phyloP scores from a whole-genome alignment of 2,797 vertebrate genomes.

The Morus bassanus region DNA sequence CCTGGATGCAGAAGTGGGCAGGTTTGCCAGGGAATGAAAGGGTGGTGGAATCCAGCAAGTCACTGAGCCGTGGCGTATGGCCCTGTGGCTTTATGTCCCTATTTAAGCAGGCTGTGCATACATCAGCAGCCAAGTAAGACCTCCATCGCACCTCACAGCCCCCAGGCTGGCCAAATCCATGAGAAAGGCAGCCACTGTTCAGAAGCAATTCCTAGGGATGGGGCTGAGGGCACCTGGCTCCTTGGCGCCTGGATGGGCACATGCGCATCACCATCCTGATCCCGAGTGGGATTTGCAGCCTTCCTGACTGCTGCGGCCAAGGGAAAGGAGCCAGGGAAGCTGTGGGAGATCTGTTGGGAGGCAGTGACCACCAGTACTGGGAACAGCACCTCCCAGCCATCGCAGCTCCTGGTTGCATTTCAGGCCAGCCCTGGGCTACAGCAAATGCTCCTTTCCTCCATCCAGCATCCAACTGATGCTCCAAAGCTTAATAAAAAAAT shows the following conservation, averaged over 20 bases:
- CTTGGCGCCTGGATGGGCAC: background rate
- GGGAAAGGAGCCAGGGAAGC: background rate
- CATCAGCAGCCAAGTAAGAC: background rate
- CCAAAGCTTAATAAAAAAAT: background rate
- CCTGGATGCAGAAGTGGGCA: background rate
- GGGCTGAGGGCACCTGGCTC: background rate
- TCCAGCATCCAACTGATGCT: background rate
- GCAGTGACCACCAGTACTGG: fast-evolving
- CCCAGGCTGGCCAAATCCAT: background rate
- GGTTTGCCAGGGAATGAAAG: background rate
- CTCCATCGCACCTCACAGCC: fast-evolving
- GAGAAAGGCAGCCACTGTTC: background rate
- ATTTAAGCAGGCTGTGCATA: background rate
- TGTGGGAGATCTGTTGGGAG: background rate
- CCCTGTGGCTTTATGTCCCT: background rate
- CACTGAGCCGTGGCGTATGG: fast-evolving
- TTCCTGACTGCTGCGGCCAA: fast-evolving
- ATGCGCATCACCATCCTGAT: fast-evolving
- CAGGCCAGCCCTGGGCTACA: background rate
- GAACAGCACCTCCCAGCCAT: fast-evolving
- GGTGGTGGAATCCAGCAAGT: background rate
- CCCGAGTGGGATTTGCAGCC: background rate
- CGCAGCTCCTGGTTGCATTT: background rate
- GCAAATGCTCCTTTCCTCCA: background rate
- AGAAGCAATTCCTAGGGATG: background rate